Percentiles rank a stretch among this genome's conserved stretches.
These are phyloP conservation scores for Uropsilus gracilis DNA, from an alignment of 2,113 vertebrate species.

Conservation along the genomic window DNA sequence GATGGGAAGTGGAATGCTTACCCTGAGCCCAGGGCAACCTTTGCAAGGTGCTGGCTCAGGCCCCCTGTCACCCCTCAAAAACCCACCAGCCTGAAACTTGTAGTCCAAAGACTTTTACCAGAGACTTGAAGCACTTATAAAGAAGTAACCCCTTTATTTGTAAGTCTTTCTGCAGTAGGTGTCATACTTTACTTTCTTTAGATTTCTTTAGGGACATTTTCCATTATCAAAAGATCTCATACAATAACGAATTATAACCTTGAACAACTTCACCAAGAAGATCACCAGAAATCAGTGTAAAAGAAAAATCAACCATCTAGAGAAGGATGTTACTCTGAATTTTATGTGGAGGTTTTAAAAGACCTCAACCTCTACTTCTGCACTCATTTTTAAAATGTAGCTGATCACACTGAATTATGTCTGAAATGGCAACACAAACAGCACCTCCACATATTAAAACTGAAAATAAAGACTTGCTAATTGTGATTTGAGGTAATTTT, in stretches of 20 bases:
- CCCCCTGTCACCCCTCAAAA: too few species aligned
- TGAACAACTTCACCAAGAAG: neutral
- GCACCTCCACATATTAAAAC: conserved; percentile 53
- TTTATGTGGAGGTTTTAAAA: conserved; percentile 42
- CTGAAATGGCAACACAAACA: conserved; percentile 60
- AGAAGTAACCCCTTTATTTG: neutral
- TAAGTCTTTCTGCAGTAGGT: neutral
- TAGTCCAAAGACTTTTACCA: neutral
- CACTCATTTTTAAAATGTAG: conserved; percentile 43
- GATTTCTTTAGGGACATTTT: neutral
- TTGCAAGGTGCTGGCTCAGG: too few species aligned
- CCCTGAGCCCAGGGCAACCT: too few species aligned
- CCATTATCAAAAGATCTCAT: neutral
- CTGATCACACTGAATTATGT: conserved; percentile 55
- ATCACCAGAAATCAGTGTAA: neutral
- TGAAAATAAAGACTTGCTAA: conserved; percentile 15
- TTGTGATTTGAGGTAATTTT: conserved; percentile 66
- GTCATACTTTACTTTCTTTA: neutral
- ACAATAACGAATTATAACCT: neutral
- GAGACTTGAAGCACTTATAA: neutral
- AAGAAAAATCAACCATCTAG: neutral
- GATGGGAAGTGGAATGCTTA: too few species aligned
- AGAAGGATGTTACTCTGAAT: neutral
- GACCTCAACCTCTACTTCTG: neutral
- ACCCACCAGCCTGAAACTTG: too few species aligned